phyloP scores from a whole-genome alignment of 2,888 invertebrate species.

The Glomeris marginata region DNA sequence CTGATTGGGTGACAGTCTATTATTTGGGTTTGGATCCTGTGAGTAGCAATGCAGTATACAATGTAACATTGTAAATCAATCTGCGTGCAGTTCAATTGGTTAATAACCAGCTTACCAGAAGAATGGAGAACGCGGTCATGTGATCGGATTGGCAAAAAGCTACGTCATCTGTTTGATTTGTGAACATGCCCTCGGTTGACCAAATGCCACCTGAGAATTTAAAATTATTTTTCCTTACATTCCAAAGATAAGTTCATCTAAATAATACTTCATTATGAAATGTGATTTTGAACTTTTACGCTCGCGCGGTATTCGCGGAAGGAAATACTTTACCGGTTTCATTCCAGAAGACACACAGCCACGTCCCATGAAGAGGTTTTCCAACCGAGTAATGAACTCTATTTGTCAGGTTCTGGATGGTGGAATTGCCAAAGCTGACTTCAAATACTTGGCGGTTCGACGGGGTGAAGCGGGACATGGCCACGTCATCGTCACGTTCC shows the following conservation, averaged over 20 bases:
- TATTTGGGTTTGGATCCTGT: constrained; percentile 24
- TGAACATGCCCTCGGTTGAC: constrained; percentile 24
- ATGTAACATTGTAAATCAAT: background rate
- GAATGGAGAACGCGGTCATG: constrained; percentile 30
- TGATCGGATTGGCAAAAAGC: constrained; percentile 26
- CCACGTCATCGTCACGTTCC: too few species aligned
- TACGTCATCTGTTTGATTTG: constrained; percentile 18
- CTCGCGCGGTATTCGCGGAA: too few species aligned
- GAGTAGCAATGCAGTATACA: background rate
- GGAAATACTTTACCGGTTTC: too few species aligned
- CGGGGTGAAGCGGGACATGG: background rate
- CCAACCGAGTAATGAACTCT: constrained; percentile 1
- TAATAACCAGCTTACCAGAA: constrained; percentile 21
- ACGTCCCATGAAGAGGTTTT: constrained; percentile 3
- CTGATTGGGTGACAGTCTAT: constrained; percentile 21
- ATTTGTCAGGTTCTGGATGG: constrained; percentile 14
- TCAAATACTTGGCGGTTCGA: constrained; percentile 12
- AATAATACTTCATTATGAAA: too few species aligned
- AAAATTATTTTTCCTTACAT: too few species aligned
- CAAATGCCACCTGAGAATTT: constrained; percentile 18
- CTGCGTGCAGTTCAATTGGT: background rate
- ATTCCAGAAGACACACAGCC: constrained; percentile 9
- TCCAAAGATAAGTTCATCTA: too few species aligned
- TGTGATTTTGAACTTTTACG: too few species aligned
- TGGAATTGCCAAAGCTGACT: constrained; percentile 15